These are phyloP conservation scores for Acridotheres tristis DNA, from an alignment of 2,797 vertebrate species.

Conservation along the genomic window DNA sequence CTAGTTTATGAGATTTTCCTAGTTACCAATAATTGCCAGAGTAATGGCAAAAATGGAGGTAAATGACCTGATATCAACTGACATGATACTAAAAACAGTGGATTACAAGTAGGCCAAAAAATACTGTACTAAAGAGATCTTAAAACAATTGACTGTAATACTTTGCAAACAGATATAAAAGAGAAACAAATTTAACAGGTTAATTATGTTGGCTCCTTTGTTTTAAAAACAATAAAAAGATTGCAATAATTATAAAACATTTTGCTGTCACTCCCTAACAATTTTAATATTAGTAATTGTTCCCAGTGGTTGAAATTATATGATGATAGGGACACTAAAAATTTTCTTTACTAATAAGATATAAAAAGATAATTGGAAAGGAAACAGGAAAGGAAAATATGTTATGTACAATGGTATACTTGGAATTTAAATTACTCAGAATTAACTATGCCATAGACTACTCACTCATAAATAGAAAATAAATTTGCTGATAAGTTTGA, in stretches of 20 bases:
- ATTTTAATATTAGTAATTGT: neutral
- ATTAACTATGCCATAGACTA: neutral
- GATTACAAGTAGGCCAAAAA: neutral
- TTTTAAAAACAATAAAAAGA: neutral
- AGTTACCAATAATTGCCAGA: neutral
- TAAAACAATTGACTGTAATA: neutral
- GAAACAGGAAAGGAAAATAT: neutral
- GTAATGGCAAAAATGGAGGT: neutral
- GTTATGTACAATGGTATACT: neutral
- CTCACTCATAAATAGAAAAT: neutral
- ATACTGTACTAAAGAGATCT: neutral
- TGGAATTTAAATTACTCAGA: neutral
- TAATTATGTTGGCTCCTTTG: neutral
- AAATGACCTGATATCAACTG: neutral
- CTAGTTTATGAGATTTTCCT: neutral
- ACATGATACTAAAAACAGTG: neutral
- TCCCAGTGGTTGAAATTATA: neutral
- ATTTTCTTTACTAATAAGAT: neutral
- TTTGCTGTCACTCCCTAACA: neutral
- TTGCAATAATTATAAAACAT: neutral
- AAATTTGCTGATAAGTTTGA: neutral
- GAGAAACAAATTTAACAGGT: neutral
- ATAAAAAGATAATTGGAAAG: constrained; percentile 7
- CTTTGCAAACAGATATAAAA: neutral
- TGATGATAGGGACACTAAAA: neutral